These are phyloP conservation scores for Ctenomys sociabilis DNA, from an alignment of 2,113 vertebrate genomes.

Conservation along the genomic window DNA sequence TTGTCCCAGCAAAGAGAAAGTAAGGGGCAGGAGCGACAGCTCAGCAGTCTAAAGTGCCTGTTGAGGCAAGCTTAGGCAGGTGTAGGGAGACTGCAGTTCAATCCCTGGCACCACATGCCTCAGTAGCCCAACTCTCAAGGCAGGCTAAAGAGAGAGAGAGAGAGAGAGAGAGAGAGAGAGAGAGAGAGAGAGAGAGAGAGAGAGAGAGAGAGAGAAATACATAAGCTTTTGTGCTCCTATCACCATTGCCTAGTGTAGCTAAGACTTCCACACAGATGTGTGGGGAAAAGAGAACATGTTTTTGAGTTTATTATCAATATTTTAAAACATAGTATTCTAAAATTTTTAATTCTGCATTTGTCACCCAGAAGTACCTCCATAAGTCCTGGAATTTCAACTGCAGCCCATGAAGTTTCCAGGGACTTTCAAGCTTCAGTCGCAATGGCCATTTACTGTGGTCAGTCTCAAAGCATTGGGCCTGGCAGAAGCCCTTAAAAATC, in stretches of 20 bases:
- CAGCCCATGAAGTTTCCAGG: background rate
- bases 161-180: no score
- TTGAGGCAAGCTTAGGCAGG: no score
- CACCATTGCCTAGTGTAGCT: background rate
- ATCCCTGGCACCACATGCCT: no score
- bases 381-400: background rate
- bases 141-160: no score
- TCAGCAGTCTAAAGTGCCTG: no score
- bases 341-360: background rate
- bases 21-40: background rate
- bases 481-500: background rate
- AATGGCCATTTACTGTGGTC: background rate
- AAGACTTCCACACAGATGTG: background rate
- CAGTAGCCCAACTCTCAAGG: no score
- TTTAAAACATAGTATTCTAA: constrained; percentile 8
- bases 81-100: no score
- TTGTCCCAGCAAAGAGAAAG: background rate
- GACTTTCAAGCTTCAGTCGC: background rate
- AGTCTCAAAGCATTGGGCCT: background rate
- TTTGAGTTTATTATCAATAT: background rate
- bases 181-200: no score
- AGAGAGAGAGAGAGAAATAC: no score
- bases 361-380: background rate
- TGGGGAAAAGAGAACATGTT: background rate
- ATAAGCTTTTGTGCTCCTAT: background rate